A percentile compares a stretch with the other conserved stretches of the same genome.
phyloP scores from a whole-genome alignment of 2,113 vertebrate species.

The Andinoacara biseriatus region DNA sequence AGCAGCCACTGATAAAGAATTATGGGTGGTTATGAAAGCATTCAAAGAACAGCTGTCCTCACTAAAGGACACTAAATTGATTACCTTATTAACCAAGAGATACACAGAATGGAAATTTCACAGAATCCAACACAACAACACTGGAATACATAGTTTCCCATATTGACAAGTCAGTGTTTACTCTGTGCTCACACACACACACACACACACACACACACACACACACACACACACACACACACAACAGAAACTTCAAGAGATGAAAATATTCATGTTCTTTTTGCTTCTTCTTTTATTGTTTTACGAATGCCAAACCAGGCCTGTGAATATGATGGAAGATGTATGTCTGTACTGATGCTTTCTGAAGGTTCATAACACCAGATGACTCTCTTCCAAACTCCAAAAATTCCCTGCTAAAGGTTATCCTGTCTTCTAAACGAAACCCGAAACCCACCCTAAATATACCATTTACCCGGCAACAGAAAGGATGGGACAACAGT shows the following conservation, averaged over 20 bases:
- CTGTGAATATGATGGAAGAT: not conserved
- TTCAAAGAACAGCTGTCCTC: not conserved
- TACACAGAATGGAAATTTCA: constrained; percentile 13
- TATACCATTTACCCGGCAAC: constrained; percentile 72
- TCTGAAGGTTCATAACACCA: constrained; percentile 2
- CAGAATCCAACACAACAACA: constrained; percentile 6
- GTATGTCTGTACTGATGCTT: not conserved
- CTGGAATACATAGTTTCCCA: not conserved
- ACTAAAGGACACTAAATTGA: not conserved
- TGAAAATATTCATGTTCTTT: not conserved
- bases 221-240: not conserved
- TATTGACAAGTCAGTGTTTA: constrained; percentile 42
- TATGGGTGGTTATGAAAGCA: constrained; percentile 6
- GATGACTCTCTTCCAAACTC: constrained; percentile 41
- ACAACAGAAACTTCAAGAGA: not conserved
- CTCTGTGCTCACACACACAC: not conserved
- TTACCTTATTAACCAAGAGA: constrained; percentile 31
- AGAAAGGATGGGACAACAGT: constrained; percentile 53
- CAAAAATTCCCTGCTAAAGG: constrained; percentile 25
- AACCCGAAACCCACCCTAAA: constrained; percentile 67
- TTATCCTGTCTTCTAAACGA: constrained; percentile 44
- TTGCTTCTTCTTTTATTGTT: not conserved
- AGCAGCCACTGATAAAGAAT: not conserved
- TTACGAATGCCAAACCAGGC: not conserved
- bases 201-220: too few species aligned